These are phyloP conservation scores for Hydrotaea cyrtoneurina DNA, from an alignment of 2,888 invertebrate species.

Conservation along the genomic window DNA sequence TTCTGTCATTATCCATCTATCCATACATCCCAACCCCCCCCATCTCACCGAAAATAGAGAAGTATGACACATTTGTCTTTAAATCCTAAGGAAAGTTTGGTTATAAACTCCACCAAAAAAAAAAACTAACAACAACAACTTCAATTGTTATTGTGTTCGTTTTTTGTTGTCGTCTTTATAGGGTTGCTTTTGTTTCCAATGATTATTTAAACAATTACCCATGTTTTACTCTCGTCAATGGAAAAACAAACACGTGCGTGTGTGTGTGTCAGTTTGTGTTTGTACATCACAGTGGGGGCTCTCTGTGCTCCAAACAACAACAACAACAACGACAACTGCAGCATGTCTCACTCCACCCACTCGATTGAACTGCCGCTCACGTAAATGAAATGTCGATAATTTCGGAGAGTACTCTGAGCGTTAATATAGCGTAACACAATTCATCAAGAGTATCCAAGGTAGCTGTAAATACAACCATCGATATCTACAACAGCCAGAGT, in stretches of 20 bases:
- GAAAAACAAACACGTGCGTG: not conserved
- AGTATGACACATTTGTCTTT: not conserved
- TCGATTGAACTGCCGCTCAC: not conserved
- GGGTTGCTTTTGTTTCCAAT: not conserved
- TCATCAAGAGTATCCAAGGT: not conserved
- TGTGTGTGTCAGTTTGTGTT: not conserved
- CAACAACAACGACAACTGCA: not conserved
- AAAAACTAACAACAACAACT: too few relatives aligned
- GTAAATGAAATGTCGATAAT: not conserved
- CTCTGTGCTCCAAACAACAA: not conserved
- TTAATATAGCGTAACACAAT: not conserved
- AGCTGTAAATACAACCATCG: too few relatives aligned
- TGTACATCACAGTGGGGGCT: conserved; percentile 7
- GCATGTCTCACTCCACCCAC: not conserved
- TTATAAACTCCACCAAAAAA: not conserved
- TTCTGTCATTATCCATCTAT: not conserved
- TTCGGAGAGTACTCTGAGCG: not conserved
- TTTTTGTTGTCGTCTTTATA: too few relatives aligned
- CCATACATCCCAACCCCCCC: not conserved
- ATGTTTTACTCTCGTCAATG: not conserved
- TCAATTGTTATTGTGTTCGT: not conserved
- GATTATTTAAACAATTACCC: conserved; percentile 20
- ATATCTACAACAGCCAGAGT: too few relatives aligned
- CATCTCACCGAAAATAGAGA: not conserved
- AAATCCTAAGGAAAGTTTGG: not conserved